phyloP scores from a whole-genome alignment of 2,888 invertebrate species.

The Lomographa bimaculata region DNA sequence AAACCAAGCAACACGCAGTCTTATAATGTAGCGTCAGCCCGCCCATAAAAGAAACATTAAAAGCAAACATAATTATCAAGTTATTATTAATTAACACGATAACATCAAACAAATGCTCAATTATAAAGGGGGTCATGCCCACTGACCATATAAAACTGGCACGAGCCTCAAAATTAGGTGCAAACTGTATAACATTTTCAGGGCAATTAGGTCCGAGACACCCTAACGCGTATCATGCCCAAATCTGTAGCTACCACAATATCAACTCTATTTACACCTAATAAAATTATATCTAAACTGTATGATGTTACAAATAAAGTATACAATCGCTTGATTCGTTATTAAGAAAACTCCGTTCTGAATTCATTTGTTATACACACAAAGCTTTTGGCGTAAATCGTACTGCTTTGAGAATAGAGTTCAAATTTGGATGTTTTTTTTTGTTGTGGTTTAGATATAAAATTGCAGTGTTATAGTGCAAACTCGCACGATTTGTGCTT shows the following conservation, averaged over 20 bases:
- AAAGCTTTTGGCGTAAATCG: background rate
- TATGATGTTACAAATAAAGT: background rate
- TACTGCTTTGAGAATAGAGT: background rate
- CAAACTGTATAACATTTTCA: constrained; percentile 57
- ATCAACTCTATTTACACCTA: constrained; percentile 24
- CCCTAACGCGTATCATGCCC: constrained; percentile 49
- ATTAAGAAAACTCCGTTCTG: background rate
- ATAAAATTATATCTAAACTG: background rate
- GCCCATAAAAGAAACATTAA: too few relatives aligned
- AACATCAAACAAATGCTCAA: constrained; percentile 2
- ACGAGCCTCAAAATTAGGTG: constrained; percentile 45
- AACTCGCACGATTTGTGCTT: constrained; percentile 16
- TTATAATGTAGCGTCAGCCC: too few relatives aligned
- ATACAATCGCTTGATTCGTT: background rate
- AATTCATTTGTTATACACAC: constrained; percentile 1
- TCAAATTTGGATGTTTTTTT: background rate
- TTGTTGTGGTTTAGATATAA: background rate
- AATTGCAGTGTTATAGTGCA: constrained; percentile 14
- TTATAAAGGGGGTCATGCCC: constrained; percentile 24
- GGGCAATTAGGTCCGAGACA: constrained; percentile 55
- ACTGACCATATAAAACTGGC: constrained; percentile 16
- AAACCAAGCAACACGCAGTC: too few relatives aligned
- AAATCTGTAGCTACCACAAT: constrained; percentile 50
- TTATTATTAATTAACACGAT: constrained; percentile 3
- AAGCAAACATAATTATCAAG: background rate